Evolutionary conservation across 2,797 vertebrate species (phyloP).

Genomic region (Australoheros facetus): DNA sequence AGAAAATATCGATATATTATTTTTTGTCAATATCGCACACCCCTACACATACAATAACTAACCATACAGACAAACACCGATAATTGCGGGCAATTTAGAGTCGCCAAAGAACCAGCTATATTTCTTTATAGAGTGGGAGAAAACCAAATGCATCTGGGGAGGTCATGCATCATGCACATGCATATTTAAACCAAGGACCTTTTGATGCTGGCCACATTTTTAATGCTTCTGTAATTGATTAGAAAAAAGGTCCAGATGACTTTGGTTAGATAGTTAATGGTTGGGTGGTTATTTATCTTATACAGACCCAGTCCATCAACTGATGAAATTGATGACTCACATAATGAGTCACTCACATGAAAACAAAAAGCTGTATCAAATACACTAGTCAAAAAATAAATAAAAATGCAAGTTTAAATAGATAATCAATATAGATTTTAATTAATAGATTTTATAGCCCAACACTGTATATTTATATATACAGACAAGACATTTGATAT

Average conservation of each 20-base stretch:
- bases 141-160: background rate
- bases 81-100: background rate
- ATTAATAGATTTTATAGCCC: too few relatives aligned
- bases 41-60: too few relatives aligned
- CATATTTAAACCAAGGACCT: background rate
- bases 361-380: too few relatives aligned
- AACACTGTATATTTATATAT: background rate
- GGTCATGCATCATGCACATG: accelerated
- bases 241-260: background rate
- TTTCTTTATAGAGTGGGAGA: background rate
- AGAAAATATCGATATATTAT: too few relatives aligned
- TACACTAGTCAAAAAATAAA: too few relatives aligned
- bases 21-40: too few relatives aligned
- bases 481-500: background rate
- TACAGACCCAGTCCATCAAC: background rate
- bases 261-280: background rate
- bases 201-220: background rate
- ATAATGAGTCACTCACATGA: background rate
- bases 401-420: too few relatives aligned
- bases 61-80: background rate
- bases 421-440: too few relatives aligned
- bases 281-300: background rate
- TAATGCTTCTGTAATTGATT: background rate
- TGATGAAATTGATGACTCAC: background rate
- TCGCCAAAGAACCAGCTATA: background rate